Base-by-base conservation (phyloP, 1,140 invertebrate genomes). In the Tachypleus tridentatus region DNA sequence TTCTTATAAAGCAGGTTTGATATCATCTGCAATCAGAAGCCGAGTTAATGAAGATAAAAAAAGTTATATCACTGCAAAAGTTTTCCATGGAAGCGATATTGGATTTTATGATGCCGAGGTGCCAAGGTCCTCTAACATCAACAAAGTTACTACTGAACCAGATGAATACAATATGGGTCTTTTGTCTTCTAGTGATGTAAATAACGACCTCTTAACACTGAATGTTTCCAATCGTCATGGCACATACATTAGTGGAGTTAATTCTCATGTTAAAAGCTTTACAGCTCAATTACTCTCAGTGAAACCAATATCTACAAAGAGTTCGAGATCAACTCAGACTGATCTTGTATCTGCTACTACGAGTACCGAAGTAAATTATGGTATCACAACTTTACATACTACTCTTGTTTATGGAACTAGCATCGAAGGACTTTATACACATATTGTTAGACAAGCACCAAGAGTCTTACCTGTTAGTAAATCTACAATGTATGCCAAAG, bases 301-400 rank as follows among this genome's bases (percentile, higher is more conserved):
- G 7, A 84, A 61, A 91, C 89, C 72, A 57, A 73, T 6, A 63
- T 62, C 52, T 64, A 82, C 91, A 64, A 91, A 90, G 65, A 77
- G 93, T 51, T 4, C 60, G 9, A n/a, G 79, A 3, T 80, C 80
- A 61, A 72, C 64, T 80, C 74, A 73, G 7, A 74, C 75, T 7
- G 91, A 91, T 64, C 76, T 93, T 49, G 78, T 96, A 62, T 88
- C 89, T 8, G 90, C 90, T 60, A 92, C 89, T 11, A 89, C 89
- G 49, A 83, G 88, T 69, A 93, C 89, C 3, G 93, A 93, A 75
- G 88, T 93, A 67, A 89, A 92, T 76, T 87, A 91, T 72, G 91
- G 91, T 51, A 88, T 89, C 10, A 93, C 90, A 57, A 94, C 91
- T 0, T 87, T 93, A 74, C 94, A 88, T 77, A 88, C 89, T 3